Evolutionary conservation across 2,888 invertebrate genomes (phyloP), one percentile per base, ranked within the genome.

Genomic region (Lepidochrysops patricia): DNA sequence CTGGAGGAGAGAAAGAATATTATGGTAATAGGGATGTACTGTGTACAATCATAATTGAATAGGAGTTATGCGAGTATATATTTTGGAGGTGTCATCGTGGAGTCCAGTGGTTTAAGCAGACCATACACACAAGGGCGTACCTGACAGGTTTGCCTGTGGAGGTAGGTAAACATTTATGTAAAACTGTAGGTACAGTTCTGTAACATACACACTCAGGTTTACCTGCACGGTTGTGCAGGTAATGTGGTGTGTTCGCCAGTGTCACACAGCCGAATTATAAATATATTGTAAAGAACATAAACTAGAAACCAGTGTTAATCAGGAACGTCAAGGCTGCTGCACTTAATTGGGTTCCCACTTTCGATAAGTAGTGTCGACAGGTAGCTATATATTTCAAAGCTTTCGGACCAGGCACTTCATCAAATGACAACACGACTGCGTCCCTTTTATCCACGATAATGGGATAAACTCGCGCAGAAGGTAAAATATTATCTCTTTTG

Each of bases 321-420:
- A 89, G 81, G 63, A 90, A 70, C 49, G 90, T 91, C 35, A 92
- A 73, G 62, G 84, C 67, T 49, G 88, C 81, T 13, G 90, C 90
- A 13, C 91, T 91, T 23, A 92, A 66, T 74, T 93, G 93, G 64
- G 92, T 92, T 66, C 93, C 92, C 61, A 93, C 70, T 63, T 91
- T 81, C 23, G 93, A 92, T 66, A 93, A 77, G 74, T 91, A 91
- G 68, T 86, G 89, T 76, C 93, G 91, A 64, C 91, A 76, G 69
- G 79, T 91, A 5, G 92, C 90, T 68, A 92, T 80, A 54, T 91
- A 78, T 68, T 91, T 91, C 25, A 93, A 77, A 25, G 89, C 71
- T 60, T 83, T 83, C 0, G 93, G 93, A 0, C 93, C 93, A 0
- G 93, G 93, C 19, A 93, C 90, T 0, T 92, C 91, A 63, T 93